phyloP scores from a whole-genome alignment of 2,797 vertebrate genomes.

The Helarctos malayanus region DNA sequence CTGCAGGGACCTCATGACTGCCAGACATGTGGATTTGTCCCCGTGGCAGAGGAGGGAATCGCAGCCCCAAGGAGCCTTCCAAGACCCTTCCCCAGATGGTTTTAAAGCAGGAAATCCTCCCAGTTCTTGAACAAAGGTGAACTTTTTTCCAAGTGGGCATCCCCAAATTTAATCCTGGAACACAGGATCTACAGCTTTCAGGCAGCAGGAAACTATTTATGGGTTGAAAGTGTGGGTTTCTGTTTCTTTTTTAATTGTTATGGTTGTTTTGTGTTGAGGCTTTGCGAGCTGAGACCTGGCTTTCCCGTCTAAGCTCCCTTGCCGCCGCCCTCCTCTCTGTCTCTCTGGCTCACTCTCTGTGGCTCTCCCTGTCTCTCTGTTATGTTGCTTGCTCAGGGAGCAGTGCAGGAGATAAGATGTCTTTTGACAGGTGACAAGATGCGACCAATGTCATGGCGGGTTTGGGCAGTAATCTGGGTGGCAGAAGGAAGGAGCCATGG shows the following conservation, averaged over 20 bases:
- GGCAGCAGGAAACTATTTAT: neutral
- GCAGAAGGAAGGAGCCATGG: neutral
- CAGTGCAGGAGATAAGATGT: neutral
- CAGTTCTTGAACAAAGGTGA: fast-evolving
- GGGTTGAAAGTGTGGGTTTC: neutral
- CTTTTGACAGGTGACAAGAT: constrained; percentile 55
- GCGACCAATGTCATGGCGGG: fast-evolving
- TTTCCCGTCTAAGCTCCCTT: fast-evolving
- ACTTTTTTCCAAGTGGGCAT: neutral
- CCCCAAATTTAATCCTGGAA: neutral
- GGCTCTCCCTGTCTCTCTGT: neutral
- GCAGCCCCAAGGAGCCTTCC: neutral
- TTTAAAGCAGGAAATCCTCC: neutral
- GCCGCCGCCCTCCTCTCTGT: fast-evolving
- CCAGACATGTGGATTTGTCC: neutral
- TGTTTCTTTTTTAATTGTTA: too few relatives aligned
- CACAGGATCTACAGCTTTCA: neutral
- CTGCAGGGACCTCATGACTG: neutral
- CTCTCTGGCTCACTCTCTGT: neutral
- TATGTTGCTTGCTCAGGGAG: neutral
- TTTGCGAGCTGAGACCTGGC: fast-evolving
- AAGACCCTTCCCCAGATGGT: neutral
- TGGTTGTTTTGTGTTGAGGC: fast-evolving
- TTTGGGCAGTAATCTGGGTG: neutral
- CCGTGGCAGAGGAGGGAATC: fast-evolving